Conservation (phyloP, 1,140 invertebrate species). For the Teleogryllus occipitalis region DNA sequence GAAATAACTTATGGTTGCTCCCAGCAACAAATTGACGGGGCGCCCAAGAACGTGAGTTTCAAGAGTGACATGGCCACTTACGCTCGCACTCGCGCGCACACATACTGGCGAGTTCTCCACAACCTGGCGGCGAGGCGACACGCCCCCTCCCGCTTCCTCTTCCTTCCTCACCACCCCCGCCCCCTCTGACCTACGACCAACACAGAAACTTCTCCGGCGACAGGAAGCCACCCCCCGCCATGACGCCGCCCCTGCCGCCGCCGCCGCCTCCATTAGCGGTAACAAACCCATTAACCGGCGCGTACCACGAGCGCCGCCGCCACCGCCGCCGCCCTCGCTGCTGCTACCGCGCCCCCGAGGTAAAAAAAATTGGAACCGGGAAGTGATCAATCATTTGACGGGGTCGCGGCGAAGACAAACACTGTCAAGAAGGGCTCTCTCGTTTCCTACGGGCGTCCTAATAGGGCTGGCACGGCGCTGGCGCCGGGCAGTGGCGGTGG, state of each 20-base stretch:
- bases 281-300: neutral
- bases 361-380: neutral
- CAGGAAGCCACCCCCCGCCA: neutral
- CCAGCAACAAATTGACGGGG: too few species aligned
- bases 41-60: too few species aligned
- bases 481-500: too few species aligned
- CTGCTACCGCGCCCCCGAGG: neutral
- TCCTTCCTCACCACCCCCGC: neutral
- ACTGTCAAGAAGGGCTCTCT: neutral
- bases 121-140: too few species aligned
- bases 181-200: too few species aligned
- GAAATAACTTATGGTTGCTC: too few species aligned
- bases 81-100: too few species aligned
- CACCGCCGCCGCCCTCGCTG: neutral
- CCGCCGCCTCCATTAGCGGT: neutral
- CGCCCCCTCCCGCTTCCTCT: neutral
- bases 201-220: neutral
- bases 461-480: neutral
- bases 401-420: neutral
- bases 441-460: neutral
- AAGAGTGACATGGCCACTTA: too few species aligned
- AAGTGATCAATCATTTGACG: neutral
- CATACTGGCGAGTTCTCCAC: too few species aligned
- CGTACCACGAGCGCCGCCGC: too few species aligned
- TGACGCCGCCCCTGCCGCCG: too few species aligned